A percentile compares a stretch with the other conserved stretches of the same genome.
These are phyloP conservation scores for Drosophila nr. fundita DNA, from an alignment of 2,888 invertebrate genomes.

Conservation along the genomic window DNA sequence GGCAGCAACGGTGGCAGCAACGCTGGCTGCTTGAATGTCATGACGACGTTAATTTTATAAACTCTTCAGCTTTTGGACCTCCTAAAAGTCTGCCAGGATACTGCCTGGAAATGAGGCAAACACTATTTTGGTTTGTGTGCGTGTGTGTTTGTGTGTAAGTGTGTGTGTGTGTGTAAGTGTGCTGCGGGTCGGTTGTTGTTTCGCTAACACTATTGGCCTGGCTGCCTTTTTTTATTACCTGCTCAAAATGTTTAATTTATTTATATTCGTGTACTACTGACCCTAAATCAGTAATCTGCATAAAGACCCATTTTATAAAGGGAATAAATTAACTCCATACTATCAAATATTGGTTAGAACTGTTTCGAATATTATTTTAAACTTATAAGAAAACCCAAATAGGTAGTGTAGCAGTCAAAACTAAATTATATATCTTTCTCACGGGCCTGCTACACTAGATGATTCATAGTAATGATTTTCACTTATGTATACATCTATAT, in stretches of 20 bases:
- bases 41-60: slow-evolving; percentile 81
- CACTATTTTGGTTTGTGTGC: slow-evolving; percentile 31
- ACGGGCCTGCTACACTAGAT: neutral
- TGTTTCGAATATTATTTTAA: neutral
- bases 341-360: neutral
- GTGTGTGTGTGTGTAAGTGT: slow-evolving; percentile 30
- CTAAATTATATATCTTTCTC: neutral
- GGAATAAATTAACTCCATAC: neutral
- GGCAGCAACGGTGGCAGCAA: slow-evolving; percentile 8
- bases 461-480: neutral
- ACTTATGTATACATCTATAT: too few species aligned
- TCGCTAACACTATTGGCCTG: slow-evolving; percentile 41
- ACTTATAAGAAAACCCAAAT: neutral
- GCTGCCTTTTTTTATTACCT: neutral
- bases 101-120: slow-evolving; percentile 25
- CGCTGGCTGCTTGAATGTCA: slow-evolving; percentile 60
- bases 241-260: slow-evolving; percentile 2
- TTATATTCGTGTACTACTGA: neutral
- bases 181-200: slow-evolving; percentile 34
- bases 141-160: too few species aligned
- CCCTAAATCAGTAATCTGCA: neutral
- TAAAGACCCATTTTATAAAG: neutral
- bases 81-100: slow-evolving; percentile 16
- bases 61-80: slow-evolving; percentile 62
- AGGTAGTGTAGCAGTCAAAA: neutral